phyloP scores from a whole-genome alignment of 2,113 vertebrate genomes.

The Chaetorhynchus papuensis region DNA sequence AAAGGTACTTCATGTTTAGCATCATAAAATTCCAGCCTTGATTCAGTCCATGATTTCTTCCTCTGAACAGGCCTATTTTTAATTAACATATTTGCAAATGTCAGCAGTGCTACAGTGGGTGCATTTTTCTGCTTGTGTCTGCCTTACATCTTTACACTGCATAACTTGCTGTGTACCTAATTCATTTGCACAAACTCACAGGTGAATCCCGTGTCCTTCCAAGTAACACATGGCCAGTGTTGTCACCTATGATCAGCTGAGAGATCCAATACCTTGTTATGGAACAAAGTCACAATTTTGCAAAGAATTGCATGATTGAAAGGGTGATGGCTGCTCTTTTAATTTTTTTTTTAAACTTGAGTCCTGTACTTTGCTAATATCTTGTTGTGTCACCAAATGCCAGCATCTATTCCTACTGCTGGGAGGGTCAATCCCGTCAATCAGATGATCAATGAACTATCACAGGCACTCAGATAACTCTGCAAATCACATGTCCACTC shows the following conservation, averaged over 20 bases:
- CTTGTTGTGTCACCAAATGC: neutral
- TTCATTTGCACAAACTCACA: neutral
- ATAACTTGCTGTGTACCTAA: neutral
- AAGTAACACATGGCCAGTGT: neutral
- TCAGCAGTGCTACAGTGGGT: neutral
- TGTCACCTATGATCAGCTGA: neutral
- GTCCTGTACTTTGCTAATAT: neutral
- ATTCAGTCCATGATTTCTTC: neutral
- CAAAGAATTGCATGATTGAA: neutral
- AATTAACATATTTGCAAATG: constrained; percentile 13
- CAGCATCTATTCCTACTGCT: neutral
- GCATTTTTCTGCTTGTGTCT: neutral
- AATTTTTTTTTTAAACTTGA: neutral
- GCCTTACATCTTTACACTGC: neutral
- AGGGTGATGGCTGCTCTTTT: neutral
- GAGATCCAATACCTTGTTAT: neutral
- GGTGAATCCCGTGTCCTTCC: neutral
- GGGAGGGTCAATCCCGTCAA: constrained; percentile 37
- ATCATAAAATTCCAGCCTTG: neutral
- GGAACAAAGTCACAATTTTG: neutral
- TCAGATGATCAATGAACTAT: constrained; percentile 51
- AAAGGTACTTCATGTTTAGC: neutral
- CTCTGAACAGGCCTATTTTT: neutral
- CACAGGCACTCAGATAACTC: constrained; percentile 22
- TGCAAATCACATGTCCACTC: constrained; percentile 60